Conservation (phyloP, 2,113 vertebrate species). For the Murina feae region DNA sequence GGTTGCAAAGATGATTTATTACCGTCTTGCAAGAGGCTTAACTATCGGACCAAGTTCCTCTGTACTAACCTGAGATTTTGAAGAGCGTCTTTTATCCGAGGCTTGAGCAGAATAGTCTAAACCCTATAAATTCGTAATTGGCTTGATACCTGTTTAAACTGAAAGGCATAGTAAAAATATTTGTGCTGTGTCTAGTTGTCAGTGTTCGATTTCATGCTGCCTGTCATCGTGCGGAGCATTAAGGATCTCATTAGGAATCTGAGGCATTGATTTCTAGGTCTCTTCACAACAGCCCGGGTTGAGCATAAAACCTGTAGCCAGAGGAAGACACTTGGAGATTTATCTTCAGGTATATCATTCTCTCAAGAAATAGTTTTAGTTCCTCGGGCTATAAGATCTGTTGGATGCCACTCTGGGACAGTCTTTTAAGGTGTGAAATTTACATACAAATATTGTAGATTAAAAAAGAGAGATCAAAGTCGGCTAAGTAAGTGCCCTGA, state of each 20-base stretch:
- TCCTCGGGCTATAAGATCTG: slow-evolving; percentile 57
- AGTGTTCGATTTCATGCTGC: neutral
- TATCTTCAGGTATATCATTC: neutral
- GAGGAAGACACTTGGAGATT: slow-evolving; percentile 25
- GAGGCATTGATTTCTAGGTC: slow-evolving; percentile 37
- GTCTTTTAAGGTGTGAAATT: slow-evolving; percentile 59
- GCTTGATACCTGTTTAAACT: slow-evolving; percentile 47
- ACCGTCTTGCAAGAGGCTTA: neutral
- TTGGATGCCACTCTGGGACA: slow-evolving; percentile 12
- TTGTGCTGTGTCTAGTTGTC: slow-evolving; percentile 21
- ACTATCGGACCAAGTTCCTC: slow-evolving; percentile 60
- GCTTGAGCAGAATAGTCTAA: slow-evolving; percentile 49
- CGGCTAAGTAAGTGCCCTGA: neutral
- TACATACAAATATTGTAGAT: slow-evolving; percentile 61
- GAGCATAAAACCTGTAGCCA: slow-evolving; percentile 45
- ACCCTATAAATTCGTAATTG: slow-evolving; percentile 53
- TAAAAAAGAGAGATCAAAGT: slow-evolving; percentile 65
- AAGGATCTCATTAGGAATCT: slow-evolving; percentile 41
- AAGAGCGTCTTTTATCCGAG: slow-evolving; percentile 10
- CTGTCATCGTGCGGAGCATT: neutral
- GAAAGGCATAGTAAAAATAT: slow-evolving; percentile 56
- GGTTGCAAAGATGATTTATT: slow-evolving; percentile 71
- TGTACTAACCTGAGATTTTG: slow-evolving; percentile 50
- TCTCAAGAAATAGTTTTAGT: slow-evolving; percentile 53
- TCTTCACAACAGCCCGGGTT: slow-evolving; percentile 17